Conservation (phyloP, 2,113 vertebrate species). For the Colistium nudipinnis region DNA sequence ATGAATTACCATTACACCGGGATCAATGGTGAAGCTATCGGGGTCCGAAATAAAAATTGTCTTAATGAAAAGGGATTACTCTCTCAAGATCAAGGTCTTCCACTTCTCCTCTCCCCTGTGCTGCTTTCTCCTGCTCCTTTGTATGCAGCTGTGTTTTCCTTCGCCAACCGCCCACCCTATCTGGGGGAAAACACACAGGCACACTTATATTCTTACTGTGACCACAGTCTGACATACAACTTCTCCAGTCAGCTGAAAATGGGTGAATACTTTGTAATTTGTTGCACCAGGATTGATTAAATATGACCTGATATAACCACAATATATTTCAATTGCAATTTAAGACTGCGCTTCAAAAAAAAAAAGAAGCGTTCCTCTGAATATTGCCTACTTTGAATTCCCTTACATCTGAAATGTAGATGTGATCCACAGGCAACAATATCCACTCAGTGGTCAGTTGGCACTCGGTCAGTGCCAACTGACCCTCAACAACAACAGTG, state of each 20-base stretch:
- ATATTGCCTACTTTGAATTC: too few species aligned
- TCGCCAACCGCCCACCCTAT: neutral
- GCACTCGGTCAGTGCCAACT: neutral
- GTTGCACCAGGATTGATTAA: neutral
- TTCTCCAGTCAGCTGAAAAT: slow-evolving; percentile 10
- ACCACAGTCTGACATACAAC: slow-evolving; percentile 13
- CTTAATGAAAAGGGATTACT: slow-evolving; percentile 82
- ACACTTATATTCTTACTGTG: slow-evolving; percentile 5
- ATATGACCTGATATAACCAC: neutral
- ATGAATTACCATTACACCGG: slow-evolving; percentile 78
- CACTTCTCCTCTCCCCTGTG: slow-evolving; percentile 30
- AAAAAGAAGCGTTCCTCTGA: too few species aligned
- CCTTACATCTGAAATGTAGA: too few species aligned
- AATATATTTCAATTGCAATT: too few species aligned
- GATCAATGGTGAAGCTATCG: slow-evolving; percentile 77
- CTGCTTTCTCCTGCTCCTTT: slow-evolving; percentile 32
- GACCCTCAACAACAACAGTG: neutral
- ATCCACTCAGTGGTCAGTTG: too few species aligned
- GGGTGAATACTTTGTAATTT: neutral
- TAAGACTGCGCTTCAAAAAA: neutral
- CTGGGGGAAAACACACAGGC: slow-evolving; percentile 29
- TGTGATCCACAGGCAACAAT: too few species aligned
- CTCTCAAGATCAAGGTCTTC: slow-evolving; percentile 77
- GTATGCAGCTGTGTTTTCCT: slow-evolving; percentile 28
- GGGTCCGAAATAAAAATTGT: slow-evolving; percentile 66